phyloP scores from a whole-genome alignment of 2,888 invertebrate genomes.

The Parnassius smintheus region DNA sequence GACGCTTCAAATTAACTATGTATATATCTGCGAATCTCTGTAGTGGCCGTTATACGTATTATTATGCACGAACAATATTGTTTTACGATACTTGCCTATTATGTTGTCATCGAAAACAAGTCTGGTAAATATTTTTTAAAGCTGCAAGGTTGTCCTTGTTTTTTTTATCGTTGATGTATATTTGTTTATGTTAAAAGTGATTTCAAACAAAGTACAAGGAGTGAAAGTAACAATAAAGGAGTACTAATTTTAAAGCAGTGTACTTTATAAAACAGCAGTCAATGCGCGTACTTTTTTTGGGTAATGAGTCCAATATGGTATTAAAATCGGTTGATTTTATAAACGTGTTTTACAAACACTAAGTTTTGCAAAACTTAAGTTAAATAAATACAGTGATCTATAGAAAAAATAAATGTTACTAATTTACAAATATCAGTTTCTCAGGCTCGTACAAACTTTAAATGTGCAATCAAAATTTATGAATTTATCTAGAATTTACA shows the following conservation, averaged over 20 bases:
- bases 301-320: no score
- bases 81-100: conserved; percentile 19
- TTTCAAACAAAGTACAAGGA: conserved; percentile 22
- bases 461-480: no score
- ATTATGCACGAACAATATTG: conserved; percentile 28
- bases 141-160: conserved; percentile 19
- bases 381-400: no score
- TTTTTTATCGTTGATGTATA: conserved; percentile 13
- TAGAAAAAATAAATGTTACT: no score
- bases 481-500: no score
- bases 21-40: conserved; percentile 36
- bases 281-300: no score
- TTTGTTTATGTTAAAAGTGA: conserved; percentile 16
- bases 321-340: no score
- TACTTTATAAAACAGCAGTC: no score
- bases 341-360: no score
- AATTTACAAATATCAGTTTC: no score
- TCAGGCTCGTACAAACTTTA: no score
- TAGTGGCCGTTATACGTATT: conserved; percentile 25
- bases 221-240: conserved; percentile 16
- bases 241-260: neutral
- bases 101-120: conserved; percentile 25
- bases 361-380: no score
- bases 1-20: conserved; percentile 46
- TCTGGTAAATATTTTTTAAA: conserved; percentile 20